Conservation (phyloP, 2,113 vertebrate species). For the Dunckerocampus dactyliophorus region DNA sequence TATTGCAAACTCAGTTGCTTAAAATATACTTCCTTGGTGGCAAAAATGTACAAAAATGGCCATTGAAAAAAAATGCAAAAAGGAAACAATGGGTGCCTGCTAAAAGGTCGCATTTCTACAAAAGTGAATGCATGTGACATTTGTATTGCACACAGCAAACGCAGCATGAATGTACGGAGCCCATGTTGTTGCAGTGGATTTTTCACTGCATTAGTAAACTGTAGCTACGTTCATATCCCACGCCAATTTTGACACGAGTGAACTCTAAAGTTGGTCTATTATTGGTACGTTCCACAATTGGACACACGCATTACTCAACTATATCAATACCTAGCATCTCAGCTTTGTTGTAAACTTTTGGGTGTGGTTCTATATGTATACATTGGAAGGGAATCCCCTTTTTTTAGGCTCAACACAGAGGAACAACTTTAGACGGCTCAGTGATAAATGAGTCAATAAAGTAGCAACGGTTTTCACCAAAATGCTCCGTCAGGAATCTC, state of each 20-base stretch:
- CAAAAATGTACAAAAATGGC: no score
- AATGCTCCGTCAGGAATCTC: slow-evolving; percentile 8
- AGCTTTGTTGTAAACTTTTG: no score
- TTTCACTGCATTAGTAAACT: no score
- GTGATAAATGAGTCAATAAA: slow-evolving; percentile 4
- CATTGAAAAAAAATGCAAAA: neutral
- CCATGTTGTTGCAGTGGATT: neutral
- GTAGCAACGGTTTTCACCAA: slow-evolving; percentile 10
- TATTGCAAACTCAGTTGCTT: slow-evolving; percentile 1
- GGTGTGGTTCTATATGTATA: no score
- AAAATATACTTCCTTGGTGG: no score
- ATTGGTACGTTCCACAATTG: neutral
- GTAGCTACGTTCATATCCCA: no score
- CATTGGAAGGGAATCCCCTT: no score
- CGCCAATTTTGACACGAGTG: neutral
- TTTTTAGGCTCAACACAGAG: neutral
- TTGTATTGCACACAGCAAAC: no score
- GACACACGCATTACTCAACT: no score
- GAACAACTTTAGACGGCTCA: slow-evolving; percentile 5
- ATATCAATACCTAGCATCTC: no score
- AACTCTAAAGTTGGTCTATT: neutral
- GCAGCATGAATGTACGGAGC: neutral
- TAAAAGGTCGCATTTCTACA: neutral
- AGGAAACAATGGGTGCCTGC: neutral
- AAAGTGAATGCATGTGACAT: no score